Base-by-base conservation (phyloP, 2,888 invertebrate genomes). In the Xylota segnis region DNA sequence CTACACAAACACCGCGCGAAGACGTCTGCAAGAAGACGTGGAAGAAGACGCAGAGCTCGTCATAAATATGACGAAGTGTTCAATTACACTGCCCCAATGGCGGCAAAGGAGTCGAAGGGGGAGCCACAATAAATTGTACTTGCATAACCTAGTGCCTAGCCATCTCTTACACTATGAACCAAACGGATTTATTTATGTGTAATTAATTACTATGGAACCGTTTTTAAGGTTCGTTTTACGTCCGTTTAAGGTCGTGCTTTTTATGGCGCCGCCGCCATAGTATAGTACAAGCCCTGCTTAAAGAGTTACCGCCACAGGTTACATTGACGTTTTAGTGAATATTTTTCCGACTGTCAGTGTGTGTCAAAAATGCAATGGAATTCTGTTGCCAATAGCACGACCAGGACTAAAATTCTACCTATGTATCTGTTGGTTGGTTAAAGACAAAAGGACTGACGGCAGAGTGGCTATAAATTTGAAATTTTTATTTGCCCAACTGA, bases 41-140 rank as follows among this genome's bases (percentile, higher is more conserved):
- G 54, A 68, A 66, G 59, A 59, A 59, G 9, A 40, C 43, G 43
- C 32, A 77, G 68, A 56, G 47, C 40, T 81, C 71, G 58, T 77
- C 82, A 52, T 83, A 83, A 83, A 83, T 70, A 83, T 82, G 82
- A 82, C 82, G 70, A 76, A 76, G 82, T 82, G 75, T 56, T 75
- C 75, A 75, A 82, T 76, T 63, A 76, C 63, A 23, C 34, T 32
- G 29, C 29, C 7, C 54, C 37, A 37, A 50, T 40, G 61, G n/a
- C 29, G 61, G n/a, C 29, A 50, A 12, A 27, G 29, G 29, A 12
- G 56, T 5, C 37, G 40, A 5, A 23, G 47, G 54, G 29, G 18
- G 47, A 58, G 43, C 12, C 37, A 65, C 43, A 63, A 71, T 77
- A 77, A 83, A 77, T 83, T 37, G 47, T 70, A 76, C 45, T 66